Evolutionary conservation across 2,797 vertebrate species (phyloP).

Genomic region (Heterohyrax brucei): DNA sequence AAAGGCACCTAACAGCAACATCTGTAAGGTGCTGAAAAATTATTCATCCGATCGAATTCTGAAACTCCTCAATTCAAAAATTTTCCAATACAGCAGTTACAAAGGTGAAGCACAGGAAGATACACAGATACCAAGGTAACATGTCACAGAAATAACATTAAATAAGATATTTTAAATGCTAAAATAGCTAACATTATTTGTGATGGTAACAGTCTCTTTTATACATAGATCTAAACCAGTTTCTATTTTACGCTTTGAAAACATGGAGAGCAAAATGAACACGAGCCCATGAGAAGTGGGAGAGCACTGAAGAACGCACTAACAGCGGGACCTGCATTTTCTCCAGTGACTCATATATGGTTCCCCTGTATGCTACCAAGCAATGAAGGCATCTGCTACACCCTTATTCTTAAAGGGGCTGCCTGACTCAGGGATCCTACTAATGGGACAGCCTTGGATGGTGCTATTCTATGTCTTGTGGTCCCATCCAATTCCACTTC

Average conservation of each 20-base stretch:
- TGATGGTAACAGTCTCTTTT: neutral
- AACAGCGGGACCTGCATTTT: neutral
- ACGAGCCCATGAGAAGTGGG: neutral
- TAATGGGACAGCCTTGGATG: neutral
- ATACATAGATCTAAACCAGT: neutral
- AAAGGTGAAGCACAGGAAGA: slow-evolving; percentile 10
- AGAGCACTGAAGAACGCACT: neutral
- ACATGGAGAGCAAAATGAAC: neutral
- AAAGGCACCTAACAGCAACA: neutral
- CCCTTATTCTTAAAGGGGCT: neutral
- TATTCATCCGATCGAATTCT: slow-evolving; percentile 55
- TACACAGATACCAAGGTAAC: neutral
- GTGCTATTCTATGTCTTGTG: neutral
- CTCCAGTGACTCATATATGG: neutral
- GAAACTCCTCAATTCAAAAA: slow-evolving; percentile 43
- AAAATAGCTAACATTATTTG: neutral
- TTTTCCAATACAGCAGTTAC: neutral
- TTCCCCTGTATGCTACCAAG: neutral
- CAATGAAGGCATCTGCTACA: neutral
- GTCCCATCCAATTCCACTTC: neutral
- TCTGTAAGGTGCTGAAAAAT: slow-evolving; percentile 56
- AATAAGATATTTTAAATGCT: slow-evolving; percentile 36
- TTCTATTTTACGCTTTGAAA: slow-evolving; percentile 58
- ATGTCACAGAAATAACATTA: slow-evolving; percentile 1
- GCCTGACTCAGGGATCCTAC: neutral